Evolutionary conservation across 2,888 invertebrate species (phyloP).

Genomic region (Lydus trimaculatus): DNA sequence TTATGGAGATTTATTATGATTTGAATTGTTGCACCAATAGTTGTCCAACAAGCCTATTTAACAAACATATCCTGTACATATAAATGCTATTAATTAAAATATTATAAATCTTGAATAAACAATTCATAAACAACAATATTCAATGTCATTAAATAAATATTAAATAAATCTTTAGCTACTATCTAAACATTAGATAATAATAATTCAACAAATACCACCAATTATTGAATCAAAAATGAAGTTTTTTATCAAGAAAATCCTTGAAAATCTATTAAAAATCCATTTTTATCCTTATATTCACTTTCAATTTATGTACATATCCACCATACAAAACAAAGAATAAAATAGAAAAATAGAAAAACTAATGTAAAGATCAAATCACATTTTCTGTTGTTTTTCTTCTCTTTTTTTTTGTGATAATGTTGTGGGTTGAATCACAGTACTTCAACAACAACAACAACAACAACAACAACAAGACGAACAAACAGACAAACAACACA

Average conservation of each 20-base stretch:
- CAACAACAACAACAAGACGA: background rate
- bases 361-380: background rate
- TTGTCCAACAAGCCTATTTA: too few relatives aligned
- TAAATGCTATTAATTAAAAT: background rate
- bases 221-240: background rate
- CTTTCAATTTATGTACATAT: background rate
- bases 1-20: background rate
- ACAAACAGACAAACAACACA: too few relatives aligned
- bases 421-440: background rate
- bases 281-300: too few relatives aligned
- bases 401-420: background rate
- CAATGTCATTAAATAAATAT: background rate
- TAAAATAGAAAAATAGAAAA: background rate
- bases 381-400: background rate
- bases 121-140: background rate
- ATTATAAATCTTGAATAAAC: background rate
- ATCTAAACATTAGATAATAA: slow-evolving; percentile 2
- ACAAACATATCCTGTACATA: too few relatives aligned
- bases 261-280: background rate
- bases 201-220: background rate
- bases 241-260: background rate
- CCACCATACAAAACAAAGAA: too few relatives aligned
- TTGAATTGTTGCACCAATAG: too few relatives aligned
- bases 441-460: background rate
- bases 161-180: background rate